Evolutionary conservation across 2,113 vertebrate species (phyloP), one percentile per base, ranked within the genome.

Genomic region (Carassius carassius): DNA sequence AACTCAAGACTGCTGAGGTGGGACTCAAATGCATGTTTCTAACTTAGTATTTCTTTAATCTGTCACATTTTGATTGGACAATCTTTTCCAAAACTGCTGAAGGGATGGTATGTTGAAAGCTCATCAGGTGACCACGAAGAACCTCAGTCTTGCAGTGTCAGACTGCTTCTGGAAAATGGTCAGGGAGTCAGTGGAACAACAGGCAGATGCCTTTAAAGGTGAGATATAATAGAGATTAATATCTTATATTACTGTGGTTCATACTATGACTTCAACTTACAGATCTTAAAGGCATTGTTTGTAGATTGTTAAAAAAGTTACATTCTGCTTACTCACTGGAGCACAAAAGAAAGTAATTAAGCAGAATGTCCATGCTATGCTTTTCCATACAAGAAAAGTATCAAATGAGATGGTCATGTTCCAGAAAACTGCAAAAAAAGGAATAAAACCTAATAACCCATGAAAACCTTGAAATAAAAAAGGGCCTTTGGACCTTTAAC

Each of bases 91-190:
- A 10, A 25, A 3, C 4, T 67, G 32, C 56, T 79, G 21, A 25
- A 99, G 98, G 88, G 97, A 97, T 0, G 96, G 96, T 62, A 99
- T 99, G 97, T 93, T 99, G 88, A 99, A 99, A 90, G 96, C 97
- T 85, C 98, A 99, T 89, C 98, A 99, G 83, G 98, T 99, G 85
- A 99, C 98, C 16, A 99, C 98, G 6, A 98, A 98, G 91, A 99
- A 99, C 92, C 92, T 99, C 90, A 99, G 98, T 88, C 95, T 99
- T 82, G 98, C 98, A 0, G 98, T 99, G 5, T 99, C 98, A 0
- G 98, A 99, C 91, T 99, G 98, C 90, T 99, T 99, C 91, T 99
- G 98, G 98, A 99, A 99, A 92, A 99, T 99, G 98, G 98, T 99
- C 35, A 92, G 97, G 41, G 98, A 99, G 88, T 99, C 98, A 14